Evolutionary conservation across 2,797 vertebrate species (phyloP).

Genomic region (Alcedo quadribrachys): DNA sequence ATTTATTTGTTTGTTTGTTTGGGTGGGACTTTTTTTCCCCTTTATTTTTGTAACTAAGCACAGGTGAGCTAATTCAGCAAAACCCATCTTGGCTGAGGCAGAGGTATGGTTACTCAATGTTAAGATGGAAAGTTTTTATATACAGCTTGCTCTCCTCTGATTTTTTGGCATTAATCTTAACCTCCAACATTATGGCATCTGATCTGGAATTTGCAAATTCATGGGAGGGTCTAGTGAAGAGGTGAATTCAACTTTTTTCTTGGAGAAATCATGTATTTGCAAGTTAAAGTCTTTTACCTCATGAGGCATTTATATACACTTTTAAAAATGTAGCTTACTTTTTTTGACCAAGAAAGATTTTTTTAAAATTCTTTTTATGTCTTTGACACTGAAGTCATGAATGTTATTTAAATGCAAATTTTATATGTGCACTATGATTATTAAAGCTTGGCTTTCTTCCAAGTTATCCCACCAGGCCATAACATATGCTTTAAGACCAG

Average conservation of each 20-base stretch:
- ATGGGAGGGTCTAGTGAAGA: not conserved
- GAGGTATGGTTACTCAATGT: not conserved
- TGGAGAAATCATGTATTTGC: not conserved
- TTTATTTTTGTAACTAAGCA: not conserved
- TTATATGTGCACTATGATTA: not conserved
- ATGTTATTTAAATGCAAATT: not conserved
- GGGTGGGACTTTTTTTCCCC: rapidly evolving
- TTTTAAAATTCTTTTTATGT: not conserved
- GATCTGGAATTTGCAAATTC: not conserved
- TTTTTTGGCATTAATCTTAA: not conserved
- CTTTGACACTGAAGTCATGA: not conserved
- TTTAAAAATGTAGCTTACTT: not conserved
- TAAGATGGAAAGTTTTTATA: not conserved
- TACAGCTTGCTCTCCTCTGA: not conserved
- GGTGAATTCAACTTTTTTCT: not conserved
- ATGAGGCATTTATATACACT: not conserved
- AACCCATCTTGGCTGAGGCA: not conserved
- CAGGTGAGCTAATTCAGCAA: not conserved
- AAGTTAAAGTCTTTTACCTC: not conserved
- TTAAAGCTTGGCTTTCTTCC: conserved; percentile 3
- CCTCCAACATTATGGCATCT: not conserved
- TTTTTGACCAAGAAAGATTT: not conserved
- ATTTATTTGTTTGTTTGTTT: no score
- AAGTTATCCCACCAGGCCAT: not conserved
- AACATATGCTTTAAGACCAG: not conserved